Evolutionary conservation across 2,113 vertebrate genomes (phyloP), one percentile per base, ranked within the genome.

Genomic region (Cyanoderma ruficeps): DNA sequence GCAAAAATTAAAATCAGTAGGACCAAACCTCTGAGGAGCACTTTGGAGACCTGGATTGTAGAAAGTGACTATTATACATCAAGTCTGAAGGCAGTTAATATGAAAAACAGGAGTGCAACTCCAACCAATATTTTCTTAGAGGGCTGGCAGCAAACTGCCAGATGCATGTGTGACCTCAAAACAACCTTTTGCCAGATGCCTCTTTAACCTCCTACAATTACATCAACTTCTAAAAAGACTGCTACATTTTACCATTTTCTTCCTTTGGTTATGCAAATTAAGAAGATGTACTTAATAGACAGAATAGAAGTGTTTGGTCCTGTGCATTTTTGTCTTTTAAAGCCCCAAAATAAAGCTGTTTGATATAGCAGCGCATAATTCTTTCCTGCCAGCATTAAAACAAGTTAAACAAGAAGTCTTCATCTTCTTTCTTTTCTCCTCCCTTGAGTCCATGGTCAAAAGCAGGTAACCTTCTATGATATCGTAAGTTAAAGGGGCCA

Each of bases 101-200:
- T 41, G 83, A 97, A 95, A 97, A 94, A 90, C 96, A 96, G 93
- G 83, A 93, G 89, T 4, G 4, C 65, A 94, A 85, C 44, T 91
- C 79, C 72, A 83, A 95, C 59, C 89, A 94, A 77, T 95, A 95
- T 96, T 96, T 96, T 96, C 90, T 94, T 88, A 83, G 60, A 91
- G 76, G 56, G 80, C 90, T 93, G 75, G 94, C 88, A 83, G 85
- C 76, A 93, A 96, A 96, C 69, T 93, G 93, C 94, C 94, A 97
- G 92, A 96, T 89, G 90, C 80, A 88, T 46, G 69, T 81, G 86
- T 97, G 96, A 96, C 96, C 90, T 96, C 88, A 93, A 96, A 94
- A 95, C 93, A 97, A 96, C 93, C 93, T 95, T 96, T 96, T 96
- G 80, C 94, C 96, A 96, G 94, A 97, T 97, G 96, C 91, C 94